Conservation (phyloP, 2,113 vertebrate species). For the Lates calcarifer region DNA sequence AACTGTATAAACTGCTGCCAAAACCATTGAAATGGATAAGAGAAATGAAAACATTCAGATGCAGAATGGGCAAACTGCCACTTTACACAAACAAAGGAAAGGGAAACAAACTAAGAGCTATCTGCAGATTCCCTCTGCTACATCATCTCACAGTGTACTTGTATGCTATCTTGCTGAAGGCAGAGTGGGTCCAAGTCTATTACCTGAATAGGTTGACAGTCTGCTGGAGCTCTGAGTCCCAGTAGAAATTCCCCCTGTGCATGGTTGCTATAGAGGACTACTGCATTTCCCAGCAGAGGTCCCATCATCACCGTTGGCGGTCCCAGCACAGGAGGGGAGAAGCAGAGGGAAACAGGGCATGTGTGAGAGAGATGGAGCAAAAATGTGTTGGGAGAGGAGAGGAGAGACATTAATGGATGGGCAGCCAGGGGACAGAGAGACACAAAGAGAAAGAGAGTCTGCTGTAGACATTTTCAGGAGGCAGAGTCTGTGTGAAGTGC, state of each 20-base stretch:
- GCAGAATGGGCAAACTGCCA: conserved; percentile 23
- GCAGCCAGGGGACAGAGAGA: conserved; percentile 46
- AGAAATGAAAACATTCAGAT: conserved; percentile 44
- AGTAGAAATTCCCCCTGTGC: conserved; percentile 3
- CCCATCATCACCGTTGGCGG: conserved; percentile 13
- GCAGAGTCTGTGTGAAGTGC: conserved; percentile 15
- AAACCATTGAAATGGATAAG: conserved; percentile 5
- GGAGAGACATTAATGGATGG: conserved; percentile 30
- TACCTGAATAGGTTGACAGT: neutral
- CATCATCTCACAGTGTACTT: conserved; percentile 15
- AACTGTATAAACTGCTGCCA: conserved; percentile 38
- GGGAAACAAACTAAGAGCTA: conserved; percentile 7
- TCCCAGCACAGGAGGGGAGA: neutral
- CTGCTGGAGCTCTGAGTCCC: neutral
- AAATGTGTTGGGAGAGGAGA: conserved; percentile 35
- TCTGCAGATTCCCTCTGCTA: conserved; percentile 10
- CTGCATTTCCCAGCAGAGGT: conserved; percentile 33
- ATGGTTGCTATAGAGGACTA: neutral
- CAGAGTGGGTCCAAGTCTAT: conserved; percentile 1
- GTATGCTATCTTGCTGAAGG: neutral
- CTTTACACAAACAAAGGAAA: conserved; percentile 39
- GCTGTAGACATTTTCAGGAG: conserved; percentile 31
- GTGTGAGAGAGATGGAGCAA: conserved; percentile 15
- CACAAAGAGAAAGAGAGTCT: neutral
- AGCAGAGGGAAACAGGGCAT: neutral